Base-by-base conservation (phyloP, 64 coral and sea anemone genomes). In the Actinia tenebrosa region DNA sequence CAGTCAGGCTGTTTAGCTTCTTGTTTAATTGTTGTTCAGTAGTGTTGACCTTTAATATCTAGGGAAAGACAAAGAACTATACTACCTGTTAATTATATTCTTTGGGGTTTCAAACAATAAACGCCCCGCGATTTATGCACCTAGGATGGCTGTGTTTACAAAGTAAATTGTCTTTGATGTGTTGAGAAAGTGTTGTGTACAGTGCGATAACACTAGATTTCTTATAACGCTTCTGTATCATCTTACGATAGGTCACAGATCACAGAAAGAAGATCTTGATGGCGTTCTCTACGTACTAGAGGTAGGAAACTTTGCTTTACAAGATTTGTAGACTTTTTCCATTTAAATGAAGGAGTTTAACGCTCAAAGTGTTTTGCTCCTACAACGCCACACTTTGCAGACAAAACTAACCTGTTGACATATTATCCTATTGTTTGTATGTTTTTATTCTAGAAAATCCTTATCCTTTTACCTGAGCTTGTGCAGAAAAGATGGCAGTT, bases 401-500 rank as follows among this genome's bases (percentile, higher is more conserved):
- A 42, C 25, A 75, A 50, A 50, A 7, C 15, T 53, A 53, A 81
- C 50, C 79, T 81, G 79, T 81, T 79, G 77, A 79, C 77, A 79
- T 10, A 27, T 42, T 0, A 10, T 66, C 63, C 11, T 66, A 5
- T 30, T 58, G 37, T 86, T 23, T 60, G 64, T 79, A 53, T 37
- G 15, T 56, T 78, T 18, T 37, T 37, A 37, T 37, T 37, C 30
- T 80, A 98, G 95, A 94, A 92, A 98, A 98, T 98, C 77, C 69
- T 98, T 66, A 86, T 94, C 14, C 89, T 92, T 84, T 90, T 98
- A 56, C 95, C 95, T 45, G 95, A 98, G 30, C 83, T 98, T 16
- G 60, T 98, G 19, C 95, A 94, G 71, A 94, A 85, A 71, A 80
- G 95, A 92, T 98, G 95, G 95, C 93, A 94, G 62, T 98, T 98